A percentile compares a stretch with the other conserved stretches of the same genome.
Conservation (phyloP, 2,113 vertebrate species). For the Empidonax traillii region DNA sequence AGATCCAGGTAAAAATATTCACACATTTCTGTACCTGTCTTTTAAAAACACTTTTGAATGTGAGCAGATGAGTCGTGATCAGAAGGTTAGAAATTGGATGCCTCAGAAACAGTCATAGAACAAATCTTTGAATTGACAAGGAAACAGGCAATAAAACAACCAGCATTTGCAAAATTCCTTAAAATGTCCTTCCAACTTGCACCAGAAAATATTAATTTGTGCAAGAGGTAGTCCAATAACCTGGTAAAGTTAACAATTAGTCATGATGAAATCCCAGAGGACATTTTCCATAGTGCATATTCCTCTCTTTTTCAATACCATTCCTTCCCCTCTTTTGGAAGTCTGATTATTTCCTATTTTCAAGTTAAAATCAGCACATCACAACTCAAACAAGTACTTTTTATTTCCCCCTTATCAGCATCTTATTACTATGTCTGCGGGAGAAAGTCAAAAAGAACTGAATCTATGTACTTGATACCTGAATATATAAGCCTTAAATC, state of each 20-base stretch:
- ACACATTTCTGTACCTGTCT: neutral
- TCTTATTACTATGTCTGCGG: neutral
- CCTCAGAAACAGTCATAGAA: neutral
- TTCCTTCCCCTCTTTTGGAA: neutral
- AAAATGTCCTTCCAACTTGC: neutral
- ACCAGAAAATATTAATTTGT: neutral
- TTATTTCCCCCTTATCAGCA: neutral
- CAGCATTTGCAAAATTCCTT: neutral
- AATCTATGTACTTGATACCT: neutral
- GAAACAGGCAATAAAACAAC: neutral
- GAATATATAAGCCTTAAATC: neutral
- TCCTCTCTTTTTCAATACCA: neutral
- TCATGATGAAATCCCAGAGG: neutral
- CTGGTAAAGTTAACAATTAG: neutral
- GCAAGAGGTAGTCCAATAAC: neutral
- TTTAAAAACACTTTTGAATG: neutral
- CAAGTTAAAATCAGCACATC: neutral
- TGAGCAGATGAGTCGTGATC: neutral
- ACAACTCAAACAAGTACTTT: neutral
- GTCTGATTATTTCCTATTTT: neutral
- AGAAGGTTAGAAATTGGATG: neutral
- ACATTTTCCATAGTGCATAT: neutral
- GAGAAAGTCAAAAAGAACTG: neutral
- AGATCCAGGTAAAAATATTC: neutral
- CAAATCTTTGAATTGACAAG: neutral